Conservation (phyloP, 2,888 invertebrate species). For the Agapetus fuscipes region DNA sequence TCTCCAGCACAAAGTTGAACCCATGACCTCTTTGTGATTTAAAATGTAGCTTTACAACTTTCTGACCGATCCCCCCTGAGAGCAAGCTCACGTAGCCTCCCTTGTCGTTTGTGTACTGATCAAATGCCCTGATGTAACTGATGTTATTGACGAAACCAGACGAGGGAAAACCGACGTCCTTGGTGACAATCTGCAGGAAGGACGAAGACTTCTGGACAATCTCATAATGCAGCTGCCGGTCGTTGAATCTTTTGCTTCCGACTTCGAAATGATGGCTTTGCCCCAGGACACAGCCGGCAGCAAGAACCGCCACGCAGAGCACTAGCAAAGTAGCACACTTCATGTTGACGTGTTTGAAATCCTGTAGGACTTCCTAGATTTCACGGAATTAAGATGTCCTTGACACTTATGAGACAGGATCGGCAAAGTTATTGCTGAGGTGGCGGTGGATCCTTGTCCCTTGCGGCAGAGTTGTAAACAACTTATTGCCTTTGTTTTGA, state of each 20-base stretch:
- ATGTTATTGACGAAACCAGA: constrained; percentile 24
- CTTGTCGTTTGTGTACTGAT: constrained; percentile 33
- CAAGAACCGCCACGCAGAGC: constrained; percentile 14
- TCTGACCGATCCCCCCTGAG: constrained; percentile 32
- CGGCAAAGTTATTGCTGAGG: too few species aligned
- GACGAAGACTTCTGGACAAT: constrained; percentile 25
- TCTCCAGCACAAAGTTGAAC: constrained; percentile 34
- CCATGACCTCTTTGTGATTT: constrained; percentile 34
- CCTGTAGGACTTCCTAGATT: too few species aligned
- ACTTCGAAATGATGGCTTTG: constrained; percentile 23
- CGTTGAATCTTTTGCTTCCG: constrained; percentile 22
- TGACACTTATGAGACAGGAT: too few species aligned
- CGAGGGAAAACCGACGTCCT: constrained; percentile 23
- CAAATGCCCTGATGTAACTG: constrained; percentile 30
- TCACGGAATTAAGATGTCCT: too few species aligned
- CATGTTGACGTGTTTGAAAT: too few species aligned
- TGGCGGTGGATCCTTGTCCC: too few species aligned
- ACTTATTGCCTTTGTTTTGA: too few species aligned
- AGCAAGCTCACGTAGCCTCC: constrained; percentile 34
- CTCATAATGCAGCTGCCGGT: constrained; percentile 22
- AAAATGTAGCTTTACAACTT: constrained; percentile 30
- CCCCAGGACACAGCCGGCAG: constrained; percentile 12
- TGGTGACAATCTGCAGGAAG: constrained; percentile 25
- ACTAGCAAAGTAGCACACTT: constrained; percentile 2
- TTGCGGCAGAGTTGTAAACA: too few species aligned